Percentiles rank a stretch among this genome's conserved stretches.
These are phyloP conservation scores for Lepilemur septentrionalis DNA, from an alignment of 2,797 vertebrate genomes.

Conservation along the genomic window DNA sequence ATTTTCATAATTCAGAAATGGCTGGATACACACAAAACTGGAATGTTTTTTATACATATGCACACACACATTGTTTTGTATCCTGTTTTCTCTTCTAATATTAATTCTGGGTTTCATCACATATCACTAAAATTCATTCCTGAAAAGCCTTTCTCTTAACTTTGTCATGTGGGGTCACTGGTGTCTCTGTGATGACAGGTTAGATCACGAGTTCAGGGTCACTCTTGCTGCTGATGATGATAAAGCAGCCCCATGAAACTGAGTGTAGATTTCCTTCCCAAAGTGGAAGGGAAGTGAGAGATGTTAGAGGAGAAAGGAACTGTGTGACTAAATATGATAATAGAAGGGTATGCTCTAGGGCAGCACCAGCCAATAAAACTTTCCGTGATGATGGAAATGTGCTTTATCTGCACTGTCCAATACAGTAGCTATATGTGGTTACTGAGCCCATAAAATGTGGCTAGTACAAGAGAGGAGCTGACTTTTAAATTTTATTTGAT, in stretches of 20 bases:
- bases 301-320: background rate
- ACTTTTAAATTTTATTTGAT: background rate
- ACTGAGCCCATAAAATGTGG: background rate
- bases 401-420: background rate
- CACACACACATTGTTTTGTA: background rate
- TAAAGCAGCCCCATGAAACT: background rate
- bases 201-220: background rate
- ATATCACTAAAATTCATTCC: background rate
- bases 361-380: background rate
- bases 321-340: background rate
- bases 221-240: background rate
- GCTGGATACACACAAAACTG: background rate
- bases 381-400: background rate
- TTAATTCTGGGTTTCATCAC: background rate
- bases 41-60: background rate
- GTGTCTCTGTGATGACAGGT: background rate
- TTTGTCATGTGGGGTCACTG: background rate
- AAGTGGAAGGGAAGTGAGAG: background rate
- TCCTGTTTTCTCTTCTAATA: background rate
- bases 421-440: background rate
- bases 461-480: background rate
- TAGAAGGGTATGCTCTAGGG: background rate
- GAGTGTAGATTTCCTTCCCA: background rate
- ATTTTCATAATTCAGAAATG: constrained; percentile 9
- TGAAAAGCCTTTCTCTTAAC: background rate